Evolutionary conservation across 2,797 vertebrate genomes (phyloP), one percentile per base, ranked within the genome.

Genomic region (Petrocephalus sullivani): DNA sequence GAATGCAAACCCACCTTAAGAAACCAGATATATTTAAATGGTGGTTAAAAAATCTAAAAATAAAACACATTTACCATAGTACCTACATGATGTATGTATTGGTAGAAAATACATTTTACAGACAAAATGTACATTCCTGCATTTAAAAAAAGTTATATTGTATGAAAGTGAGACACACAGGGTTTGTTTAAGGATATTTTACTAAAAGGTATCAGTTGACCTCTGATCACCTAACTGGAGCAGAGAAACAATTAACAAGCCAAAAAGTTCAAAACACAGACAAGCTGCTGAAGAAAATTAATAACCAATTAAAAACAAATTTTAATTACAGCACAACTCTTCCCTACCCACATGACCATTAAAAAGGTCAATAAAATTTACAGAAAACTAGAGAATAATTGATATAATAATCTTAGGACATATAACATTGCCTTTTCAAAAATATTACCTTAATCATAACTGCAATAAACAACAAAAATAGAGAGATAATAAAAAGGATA

Each of bases 381-480:
- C 88, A 88, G n/a, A 14, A 64, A 88, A 86, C 82, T 87, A 88
- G 61, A 54, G 19, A 86, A 86, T 88, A 57, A 78, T 58, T 75
- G 41, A 88, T 86, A 86, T 88, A 86, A 85, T 75, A 78, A 37
- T 81, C 41, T 81, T 81, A 81, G 75, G 75, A 85, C n/a, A 64
- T 86, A 78, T 21, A 84, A 88, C 58, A 85, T 88, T 56, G 78
- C 41, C 83, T 88, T 82, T 82, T 75, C 83, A 54, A 85, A 88
- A 88, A 86, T 85, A 85, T 88, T 75, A 86, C 84, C 88, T 86
- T 88, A 75, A 88, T 86, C 53, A 86, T 71, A 88, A 86, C 83
- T 71, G 64, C 53, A 86, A 82, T 88, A 64, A 67, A 88, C 60
- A 87, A 64, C 54, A 67, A 67, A 86, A 86, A 86, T 61, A 88